Evolutionary conservation across 1,140 invertebrate species (phyloP), one percentile per base, ranked within the genome.

Genomic region (Acromyrmex heyeri): DNA sequence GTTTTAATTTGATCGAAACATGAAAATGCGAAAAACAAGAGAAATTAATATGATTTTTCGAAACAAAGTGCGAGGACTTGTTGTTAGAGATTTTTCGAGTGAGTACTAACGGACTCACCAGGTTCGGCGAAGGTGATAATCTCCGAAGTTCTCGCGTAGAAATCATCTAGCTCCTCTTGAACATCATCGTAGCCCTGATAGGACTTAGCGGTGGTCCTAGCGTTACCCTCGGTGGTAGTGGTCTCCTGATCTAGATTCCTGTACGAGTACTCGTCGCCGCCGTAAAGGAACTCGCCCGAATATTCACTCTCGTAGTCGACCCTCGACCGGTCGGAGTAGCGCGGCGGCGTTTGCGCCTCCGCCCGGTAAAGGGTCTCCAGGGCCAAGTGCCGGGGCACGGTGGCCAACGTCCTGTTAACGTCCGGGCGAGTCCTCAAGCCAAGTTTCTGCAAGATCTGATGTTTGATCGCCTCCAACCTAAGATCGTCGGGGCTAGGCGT

Each of bases 111-210:
- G 50, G 48, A 94, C 96, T 96, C 95, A 98, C 97, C 97, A 95
- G 97, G 96, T 93, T 98, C 97, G 6, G 97, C 97, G 92, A 98
- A 98, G 16, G 97, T 97, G 89, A 98, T 98, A 90, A 98, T 97
- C 94, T 98, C 97, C 34, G 97, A 97, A 6, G 97, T 98, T 85
- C 96, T 96, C 14, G 97, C 97, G 94, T 97, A 97, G 92, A 97
- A 97, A 90, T 97, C 97, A 91, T 98, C 97, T 18, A 96, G 94
- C 53, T 96, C 95, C 61, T 95, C 95, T 16, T 94, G 91, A 14
- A 92, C 78, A 86, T 91, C 91, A 83, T 92, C 87, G 62, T 95
- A 94, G 64, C 93, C 92, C 69, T 91, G 90, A 62, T 93, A 92
- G 75, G 92, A 91, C 61, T 90, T 91, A 27, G 92, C 87, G 76